phyloP scores from a whole-genome alignment of 2,113 vertebrate species.

The Maccullochella peelii region DNA sequence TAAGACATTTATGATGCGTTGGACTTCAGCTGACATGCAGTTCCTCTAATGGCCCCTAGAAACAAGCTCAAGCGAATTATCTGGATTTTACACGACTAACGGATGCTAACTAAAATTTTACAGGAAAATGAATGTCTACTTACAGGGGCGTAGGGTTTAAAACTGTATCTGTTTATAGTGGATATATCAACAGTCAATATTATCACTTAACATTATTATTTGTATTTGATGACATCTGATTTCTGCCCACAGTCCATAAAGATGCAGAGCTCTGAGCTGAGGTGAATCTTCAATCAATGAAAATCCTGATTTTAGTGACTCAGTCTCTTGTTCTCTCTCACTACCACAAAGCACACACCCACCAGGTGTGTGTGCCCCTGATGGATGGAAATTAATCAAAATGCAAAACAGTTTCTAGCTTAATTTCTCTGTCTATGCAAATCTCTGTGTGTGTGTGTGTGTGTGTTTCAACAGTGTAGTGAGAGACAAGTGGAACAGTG shows the following conservation, averaged over 20 bases:
- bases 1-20: not conserved
- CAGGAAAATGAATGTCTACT: not conserved
- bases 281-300: constrained; percentile 9
- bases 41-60: constrained; percentile 4
- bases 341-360: constrained; percentile 28
- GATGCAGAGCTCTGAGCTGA: not conserved
- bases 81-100: not conserved
- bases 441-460: constrained; percentile 10
- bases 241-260: not conserved
- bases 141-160: not conserved
- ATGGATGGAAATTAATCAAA: constrained; percentile 76
- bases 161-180: not conserved
- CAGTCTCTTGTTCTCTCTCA: constrained; percentile 10
- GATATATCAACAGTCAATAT: not conserved
- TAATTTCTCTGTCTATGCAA: constrained; percentile 83
- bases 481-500: constrained; percentile 43
- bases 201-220: not conserved
- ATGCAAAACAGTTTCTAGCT: constrained; percentile 81
- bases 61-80: constrained; percentile 4
- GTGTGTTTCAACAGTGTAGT: constrained; percentile 19
- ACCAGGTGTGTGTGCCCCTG: constrained; percentile 50
- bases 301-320: constrained; percentile 28
- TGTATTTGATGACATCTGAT: not conserved
- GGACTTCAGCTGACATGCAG: not conserved
- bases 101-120: not conserved